Evolutionary conservation across 2,113 vertebrate genomes (phyloP).

Genomic region (Numenius arquata): DNA sequence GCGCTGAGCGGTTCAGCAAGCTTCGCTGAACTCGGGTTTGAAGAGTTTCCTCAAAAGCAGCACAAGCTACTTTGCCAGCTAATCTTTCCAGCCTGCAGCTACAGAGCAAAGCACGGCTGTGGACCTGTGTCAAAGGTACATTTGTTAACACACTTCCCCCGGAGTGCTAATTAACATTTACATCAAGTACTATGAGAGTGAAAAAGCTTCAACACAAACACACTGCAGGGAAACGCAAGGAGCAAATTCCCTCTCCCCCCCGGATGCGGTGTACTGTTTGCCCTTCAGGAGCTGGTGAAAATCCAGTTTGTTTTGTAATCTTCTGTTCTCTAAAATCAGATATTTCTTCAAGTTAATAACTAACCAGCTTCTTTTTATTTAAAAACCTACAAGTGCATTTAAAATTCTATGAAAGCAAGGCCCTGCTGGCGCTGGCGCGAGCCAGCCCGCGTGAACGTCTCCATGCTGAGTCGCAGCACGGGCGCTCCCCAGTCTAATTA

Average conservation of each 20-base stretch:
- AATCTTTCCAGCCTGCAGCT: conserved; percentile 47
- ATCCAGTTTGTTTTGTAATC: conserved; percentile 58
- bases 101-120: not conserved
- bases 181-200: not conserved
- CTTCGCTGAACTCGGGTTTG: not conserved
- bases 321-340: conserved; percentile 59
- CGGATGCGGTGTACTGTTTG: conserved; percentile 25
- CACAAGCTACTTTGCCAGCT: not conserved
- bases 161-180: conserved; percentile 66
- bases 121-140: conserved; percentile 65
- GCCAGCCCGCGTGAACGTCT: not conserved
- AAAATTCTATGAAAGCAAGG: conserved; percentile 9
- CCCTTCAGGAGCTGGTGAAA: conserved; percentile 52
- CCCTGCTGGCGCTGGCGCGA: not conserved
- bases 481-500: rapidly evolving
- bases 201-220: conserved; percentile 25
- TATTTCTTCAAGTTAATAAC: conserved; percentile 66
- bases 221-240: not conserved
- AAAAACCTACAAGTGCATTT: conserved; percentile 26
- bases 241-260: not conserved
- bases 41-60: conserved; percentile 58
- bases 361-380: conserved; percentile 58
- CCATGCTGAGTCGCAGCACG: not conserved
- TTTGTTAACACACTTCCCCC: conserved; percentile 62
- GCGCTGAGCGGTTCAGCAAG: not conserved